phyloP scores from a whole-genome alignment of 1,140 invertebrate species.

The Drosophila malerkotliana region DNA sequence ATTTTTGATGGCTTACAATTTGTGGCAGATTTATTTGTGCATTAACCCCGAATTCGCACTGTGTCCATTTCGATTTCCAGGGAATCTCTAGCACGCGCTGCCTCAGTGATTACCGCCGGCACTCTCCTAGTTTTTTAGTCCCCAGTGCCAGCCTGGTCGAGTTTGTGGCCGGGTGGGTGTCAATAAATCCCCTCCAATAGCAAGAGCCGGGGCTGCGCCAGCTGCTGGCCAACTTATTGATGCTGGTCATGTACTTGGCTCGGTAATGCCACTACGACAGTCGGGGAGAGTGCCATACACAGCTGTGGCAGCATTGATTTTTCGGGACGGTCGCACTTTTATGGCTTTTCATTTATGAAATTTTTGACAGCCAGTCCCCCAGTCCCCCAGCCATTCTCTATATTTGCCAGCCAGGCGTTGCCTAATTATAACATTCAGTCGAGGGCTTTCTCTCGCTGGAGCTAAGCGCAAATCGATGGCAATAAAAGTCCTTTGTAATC shows the following conservation, averaged over 20 bases:
- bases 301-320: constrained; percentile 72
- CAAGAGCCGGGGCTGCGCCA: constrained; percentile 12
- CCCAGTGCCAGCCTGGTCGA: neutral
- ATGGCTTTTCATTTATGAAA: constrained; percentile 72
- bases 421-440: constrained; percentile 38
- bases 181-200: constrained; percentile 64
- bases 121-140: neutral
- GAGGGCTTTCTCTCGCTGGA: constrained; percentile 3
- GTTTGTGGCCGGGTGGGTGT: constrained; percentile 38
- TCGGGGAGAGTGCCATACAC: constrained; percentile 12
- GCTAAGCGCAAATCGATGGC: constrained; percentile 20
- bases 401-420: neutral
- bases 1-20: constrained; percentile 75
- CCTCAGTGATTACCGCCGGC: constrained; percentile 64
- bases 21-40: constrained; percentile 82
- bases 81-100: constrained; percentile 25
- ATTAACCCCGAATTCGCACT: constrained; percentile 80
- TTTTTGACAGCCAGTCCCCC: constrained; percentile 61
- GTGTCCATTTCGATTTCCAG: constrained; percentile 56
- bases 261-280: constrained; percentile 25
- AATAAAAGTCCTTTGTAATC: constrained; percentile 11
- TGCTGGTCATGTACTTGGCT: constrained; percentile 72
- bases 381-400: neutral
- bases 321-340: constrained; percentile 58
- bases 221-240: constrained; percentile 74